Base-by-base conservation (phyloP, 2,113 vertebrate genomes). In the crab-eating macaque (Macaca fascicularis) region DNA sequence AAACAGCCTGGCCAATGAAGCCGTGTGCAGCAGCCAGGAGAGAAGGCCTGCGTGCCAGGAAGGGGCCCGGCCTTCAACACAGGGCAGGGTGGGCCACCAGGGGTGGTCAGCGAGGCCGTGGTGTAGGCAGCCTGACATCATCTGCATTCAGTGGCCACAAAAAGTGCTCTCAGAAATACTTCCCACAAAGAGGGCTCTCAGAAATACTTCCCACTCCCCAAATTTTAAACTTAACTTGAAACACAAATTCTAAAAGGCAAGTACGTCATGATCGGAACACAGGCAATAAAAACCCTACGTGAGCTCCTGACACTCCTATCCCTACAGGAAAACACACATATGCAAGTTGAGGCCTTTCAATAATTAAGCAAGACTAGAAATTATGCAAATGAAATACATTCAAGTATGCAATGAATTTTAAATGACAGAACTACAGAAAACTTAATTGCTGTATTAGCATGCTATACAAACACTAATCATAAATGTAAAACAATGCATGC, bases 381-480 rank as follows among this genome's bases (percentile, higher is more conserved):
- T 97, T 97, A 98, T 97, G 98, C 97, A 97, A 98, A 98, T 94
- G 94, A 97, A 90, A 86, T 20, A 94, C 10, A 95, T 84, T 91
- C 95, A 90, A 84, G 94, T 91, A 85, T 72, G 95, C 89, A 52
- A 94, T 96, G 97, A 97, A 98, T 97, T 95, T 92, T 97, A 97
- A 96, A 96, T 94, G 96, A 95, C 96, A 96, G 83, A 92, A 93
- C 94, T 82, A 97, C 93, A 96, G 94, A 97, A 95, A 89, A 85
- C 78, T 45, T 97, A 97, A 98, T 91, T 97, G 97, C 97, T 84
- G 43, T 85, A 96, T 98, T 96, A 98, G 95, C 97, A 95, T 86
- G 97, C 97, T 93, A 94, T 76, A 89, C 97, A 97, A 97, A 98
- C 97, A 96, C 97, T 94, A 90, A 97, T 97, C 96, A 89, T 82